A percentile compares a stretch with the other conserved stretches of the same genome.
Evolutionary conservation across 2,888 invertebrate species (phyloP).

Genomic region (Dryadula phaetusa): DNA sequence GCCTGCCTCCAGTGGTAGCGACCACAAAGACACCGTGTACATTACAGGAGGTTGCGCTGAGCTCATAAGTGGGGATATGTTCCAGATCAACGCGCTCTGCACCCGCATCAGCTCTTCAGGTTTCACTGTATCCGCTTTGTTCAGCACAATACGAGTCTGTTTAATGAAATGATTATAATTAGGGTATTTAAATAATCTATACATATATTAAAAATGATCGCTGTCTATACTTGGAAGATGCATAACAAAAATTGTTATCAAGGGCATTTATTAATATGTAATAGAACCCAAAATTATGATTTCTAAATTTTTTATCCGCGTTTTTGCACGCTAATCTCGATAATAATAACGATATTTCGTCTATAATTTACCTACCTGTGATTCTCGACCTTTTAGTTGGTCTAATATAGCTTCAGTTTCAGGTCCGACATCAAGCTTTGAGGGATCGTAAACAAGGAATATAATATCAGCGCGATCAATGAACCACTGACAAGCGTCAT

Average conservation of each 20-base stretch:
- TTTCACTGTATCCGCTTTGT: constrained; percentile 97
- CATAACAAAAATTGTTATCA: too few species aligned
- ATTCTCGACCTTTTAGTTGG: constrained; percentile 96
- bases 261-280: too few species aligned
- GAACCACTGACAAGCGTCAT: constrained; percentile 98
- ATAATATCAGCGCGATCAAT: constrained; percentile 98
- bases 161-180: constrained; percentile 28
- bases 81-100: constrained; percentile 97
- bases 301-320: too few species aligned
- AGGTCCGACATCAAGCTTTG: constrained; percentile 96
- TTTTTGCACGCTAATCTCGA: too few species aligned
- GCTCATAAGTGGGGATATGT: constrained; percentile 97
- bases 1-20: constrained; percentile 91
- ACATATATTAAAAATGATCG: too few species aligned
- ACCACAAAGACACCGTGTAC: constrained; percentile 96
- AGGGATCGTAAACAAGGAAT: constrained; percentile 97
- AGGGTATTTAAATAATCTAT: not conserved
- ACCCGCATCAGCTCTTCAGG: constrained; percentile 97
- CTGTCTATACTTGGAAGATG: too few species aligned
- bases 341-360: too few species aligned
- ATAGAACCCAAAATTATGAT: too few species aligned
- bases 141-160: constrained; percentile 95
- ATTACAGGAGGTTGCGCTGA: constrained; percentile 96
- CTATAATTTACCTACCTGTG: constrained; percentile 88
- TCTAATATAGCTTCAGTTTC: constrained; percentile 97